Evolutionary conservation across 2,797 vertebrate genomes (phyloP), one percentile per base, ranked within the genome.

Genomic region (Phoeniculus purpureus): DNA sequence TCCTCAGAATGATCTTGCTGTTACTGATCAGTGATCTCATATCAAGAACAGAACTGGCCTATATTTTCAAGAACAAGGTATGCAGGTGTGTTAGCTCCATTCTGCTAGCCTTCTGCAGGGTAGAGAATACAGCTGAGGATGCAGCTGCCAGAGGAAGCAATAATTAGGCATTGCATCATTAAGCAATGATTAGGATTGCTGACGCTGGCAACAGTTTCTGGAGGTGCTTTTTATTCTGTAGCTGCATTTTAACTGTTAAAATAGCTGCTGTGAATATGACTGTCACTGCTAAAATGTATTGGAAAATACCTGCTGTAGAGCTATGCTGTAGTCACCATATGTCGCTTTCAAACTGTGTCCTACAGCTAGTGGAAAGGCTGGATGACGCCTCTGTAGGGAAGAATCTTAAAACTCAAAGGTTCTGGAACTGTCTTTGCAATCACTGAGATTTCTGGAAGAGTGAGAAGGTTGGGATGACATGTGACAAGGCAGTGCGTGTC

Each of bases 371-470:
- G 5, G 72, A 45, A 72, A 66, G 60, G 34, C 29, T 48, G 45
- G 32, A 19, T 85, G 70, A 48, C 13, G 12, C 19, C 58, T 92
- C 21, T 71, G 16, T 48, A 56, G 27, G 31, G 25, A 76, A 74
- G 27, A 71, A 78, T 16, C 51, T 48, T 88, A 7, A 70, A 86
- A 90, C 73, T 64, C 59, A 76, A 64, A 86, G 52, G 27, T 67
- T 93, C 68, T 92, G 75, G 65, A 94, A 34, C 61, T 68, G 73
- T 85, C 70, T 87, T 29, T 83, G 37, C 78, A 58, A 12, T 74
- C 22, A 16, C 32, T 65, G 71, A 84, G 78, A 19, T 27, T 79
- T 84, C 34, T 79, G 67, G 11, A 64, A 47, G 74, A 81, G 16
- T 16, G 73, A 61, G 58, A 47, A 89, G 40, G 43, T 27, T 74